phyloP scores from a whole-genome alignment of 2,888 invertebrate species.

The Protophormia terraenovae region DNA sequence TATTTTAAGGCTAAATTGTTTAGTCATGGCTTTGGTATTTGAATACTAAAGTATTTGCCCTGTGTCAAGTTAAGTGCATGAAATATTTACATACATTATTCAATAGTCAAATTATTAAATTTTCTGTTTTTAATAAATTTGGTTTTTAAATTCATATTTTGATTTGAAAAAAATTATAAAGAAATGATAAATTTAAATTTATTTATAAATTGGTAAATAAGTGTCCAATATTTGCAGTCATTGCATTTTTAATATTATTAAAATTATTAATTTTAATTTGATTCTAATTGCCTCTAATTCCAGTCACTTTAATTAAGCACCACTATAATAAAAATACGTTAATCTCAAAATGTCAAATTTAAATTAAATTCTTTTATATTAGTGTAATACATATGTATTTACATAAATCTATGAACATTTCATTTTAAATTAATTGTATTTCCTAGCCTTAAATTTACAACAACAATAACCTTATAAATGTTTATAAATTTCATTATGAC shows the following conservation, averaged over 20 bases:
- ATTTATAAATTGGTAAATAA: no score
- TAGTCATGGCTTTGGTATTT: conserved; percentile 54
- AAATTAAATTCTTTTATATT: conserved; percentile 31
- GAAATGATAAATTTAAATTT: no score
- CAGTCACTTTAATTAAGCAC: conserved; percentile 23
- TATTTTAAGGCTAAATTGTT: conserved; percentile 50
- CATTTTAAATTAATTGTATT: conserved; percentile 22
- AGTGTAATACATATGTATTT: conserved; percentile 21
- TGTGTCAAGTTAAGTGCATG: conserved; percentile 35
- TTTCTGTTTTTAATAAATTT: neutral
- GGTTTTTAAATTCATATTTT: no score
- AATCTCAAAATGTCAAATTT: neutral
- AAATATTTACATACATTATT: conserved; percentile 40
- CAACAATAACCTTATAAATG: neutral
- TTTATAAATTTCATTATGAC: conserved; percentile 32
- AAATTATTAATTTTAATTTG: neutral
- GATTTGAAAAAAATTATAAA: no score
- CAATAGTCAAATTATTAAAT: neutral
- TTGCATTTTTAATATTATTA: neutral
- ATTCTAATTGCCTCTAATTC: conserved; percentile 11
- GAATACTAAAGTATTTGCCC: conserved; percentile 27
- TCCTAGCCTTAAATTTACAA: neutral
- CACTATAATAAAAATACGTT: neutral
- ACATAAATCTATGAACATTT: conserved; percentile 39
- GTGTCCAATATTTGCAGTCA: neutral